Base-by-base conservation (phyloP, 92 coral and sea anemone species). In the Parazoanthus swiftii region DNA sequence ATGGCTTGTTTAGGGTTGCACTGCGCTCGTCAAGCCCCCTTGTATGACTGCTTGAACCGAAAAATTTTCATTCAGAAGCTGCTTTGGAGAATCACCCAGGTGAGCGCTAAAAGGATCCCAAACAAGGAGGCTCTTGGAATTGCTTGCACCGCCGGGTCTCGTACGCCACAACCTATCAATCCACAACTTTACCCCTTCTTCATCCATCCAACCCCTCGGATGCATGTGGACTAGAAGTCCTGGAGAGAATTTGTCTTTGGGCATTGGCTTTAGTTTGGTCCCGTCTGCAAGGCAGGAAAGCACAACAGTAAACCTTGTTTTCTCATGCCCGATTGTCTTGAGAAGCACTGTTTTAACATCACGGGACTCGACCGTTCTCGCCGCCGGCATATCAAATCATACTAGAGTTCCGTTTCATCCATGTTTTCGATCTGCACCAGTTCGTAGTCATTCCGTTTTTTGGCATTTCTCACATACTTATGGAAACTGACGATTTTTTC, bases 311-410 rank as follows among this genome's bases (percentile, higher is more conserved):
- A 91, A 91, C 3, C 86, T 16, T 8, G 90, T 18, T 50, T 89
- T 89, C 76, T 91, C 82, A 21, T 91, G 81, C 6, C 94, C 89
- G 16, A 90, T 91, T 54, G 90, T 89, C 29, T 74, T 80, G 46
- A 91, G 79, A 25, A 81, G 46, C 39, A 91, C 92, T 59, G 89
- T 91, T 91, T 85, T 82, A 37, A 23, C 86, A 0, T 86, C 90
- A 6, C 38, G 75, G n/a, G 50, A 38, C n/a, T 85, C 79, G 25
- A 88, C 82, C 25, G 86, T 91, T 88, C 86, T 91, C 16, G 87
- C 82, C 1, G 86, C 71, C 6, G 90, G 92, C 91, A 91, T 91
- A 75, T 88, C 82, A 43, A 91, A 91, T 86, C 93, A 91, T 18
- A 91, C 91, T 56, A 37, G 23, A 11, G 33, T 29, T 29, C 33